phyloP scores from a whole-genome alignment of 2,113 vertebrate species.

The Phalacrocorax pelagicus region DNA sequence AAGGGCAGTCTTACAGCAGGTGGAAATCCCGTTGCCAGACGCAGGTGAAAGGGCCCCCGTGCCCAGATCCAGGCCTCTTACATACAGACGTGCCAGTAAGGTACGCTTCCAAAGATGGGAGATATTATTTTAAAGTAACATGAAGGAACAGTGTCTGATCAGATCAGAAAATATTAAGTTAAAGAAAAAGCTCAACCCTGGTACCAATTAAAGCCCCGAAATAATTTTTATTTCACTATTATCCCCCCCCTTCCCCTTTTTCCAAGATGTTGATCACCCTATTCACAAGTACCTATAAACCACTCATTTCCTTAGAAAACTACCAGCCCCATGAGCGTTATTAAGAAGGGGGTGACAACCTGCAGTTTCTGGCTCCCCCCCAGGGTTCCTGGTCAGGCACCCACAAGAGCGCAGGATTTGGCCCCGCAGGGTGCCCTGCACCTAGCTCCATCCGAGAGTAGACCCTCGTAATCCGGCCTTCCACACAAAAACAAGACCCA shows the following conservation, averaged over 20 bases:
- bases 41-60: neutral
- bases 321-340: neutral
- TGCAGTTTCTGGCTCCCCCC: neutral
- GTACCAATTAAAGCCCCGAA: neutral
- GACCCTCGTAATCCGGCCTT: neutral
- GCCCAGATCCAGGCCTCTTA: neutral
- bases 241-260: accelerated
- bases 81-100: accelerated
- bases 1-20: neutral
- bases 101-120: neutral
- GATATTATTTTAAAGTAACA: neutral
- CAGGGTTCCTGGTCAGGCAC: neutral
- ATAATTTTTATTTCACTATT: neutral
- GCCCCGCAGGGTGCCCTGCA: no score
- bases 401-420: neutral
- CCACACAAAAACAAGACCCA: neutral
- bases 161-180: neutral
- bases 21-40: neutral
- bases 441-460: neutral
- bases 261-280: neutral
- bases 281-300: neutral
- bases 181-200: neutral
- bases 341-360: neutral
- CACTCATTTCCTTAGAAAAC: neutral
- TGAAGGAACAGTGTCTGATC: accelerated